Conservation (phyloP, 2,888 invertebrate genomes). For the Aquatica leii region DNA sequence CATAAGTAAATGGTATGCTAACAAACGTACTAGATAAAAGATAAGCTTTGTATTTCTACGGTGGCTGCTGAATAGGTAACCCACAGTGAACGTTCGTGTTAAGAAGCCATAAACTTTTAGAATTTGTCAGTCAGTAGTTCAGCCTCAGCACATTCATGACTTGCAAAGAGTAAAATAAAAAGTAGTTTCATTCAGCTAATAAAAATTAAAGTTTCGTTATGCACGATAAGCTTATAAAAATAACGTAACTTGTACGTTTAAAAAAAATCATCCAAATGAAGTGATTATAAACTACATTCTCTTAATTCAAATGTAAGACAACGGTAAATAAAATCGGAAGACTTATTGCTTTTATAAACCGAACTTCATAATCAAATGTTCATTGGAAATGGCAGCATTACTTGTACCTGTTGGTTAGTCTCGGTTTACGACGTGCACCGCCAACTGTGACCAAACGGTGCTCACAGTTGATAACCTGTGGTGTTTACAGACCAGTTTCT, state of each 20-base stretch:
- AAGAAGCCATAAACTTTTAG: conserved; percentile 39
- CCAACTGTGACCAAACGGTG: conserved; percentile 52
- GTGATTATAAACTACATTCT: background rate
- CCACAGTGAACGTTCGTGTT: conserved; percentile 40
- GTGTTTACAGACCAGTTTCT: conserved; percentile 53
- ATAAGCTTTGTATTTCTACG: conserved; percentile 25
- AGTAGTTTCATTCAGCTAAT: conserved; percentile 1
- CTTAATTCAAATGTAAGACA: conserved; percentile 3
- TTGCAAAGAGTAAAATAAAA: conserved; percentile 14
- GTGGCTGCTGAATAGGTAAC: conserved; percentile 33
- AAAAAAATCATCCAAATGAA: background rate
- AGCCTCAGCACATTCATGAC: conserved; percentile 27
- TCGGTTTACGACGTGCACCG: conserved; percentile 53
- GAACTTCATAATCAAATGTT: conserved; percentile 45
- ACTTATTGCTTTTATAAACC: conserved; percentile 5
- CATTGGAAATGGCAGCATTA: conserved; percentile 56
- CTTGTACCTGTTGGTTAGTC: conserved; percentile 47
- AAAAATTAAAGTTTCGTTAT: background rate
- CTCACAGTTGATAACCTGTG: conserved; percentile 58
- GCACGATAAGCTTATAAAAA: background rate
- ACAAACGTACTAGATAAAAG: conserved; percentile 10
- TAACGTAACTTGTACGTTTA: background rate
- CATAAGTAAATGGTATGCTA: too few relatives aligned
- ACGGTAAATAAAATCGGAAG: conserved; percentile 3
- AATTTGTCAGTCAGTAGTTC: conserved; percentile 42